phyloP scores from a whole-genome alignment of 1,140 invertebrate species.

The Araneus ventricosus region DNA sequence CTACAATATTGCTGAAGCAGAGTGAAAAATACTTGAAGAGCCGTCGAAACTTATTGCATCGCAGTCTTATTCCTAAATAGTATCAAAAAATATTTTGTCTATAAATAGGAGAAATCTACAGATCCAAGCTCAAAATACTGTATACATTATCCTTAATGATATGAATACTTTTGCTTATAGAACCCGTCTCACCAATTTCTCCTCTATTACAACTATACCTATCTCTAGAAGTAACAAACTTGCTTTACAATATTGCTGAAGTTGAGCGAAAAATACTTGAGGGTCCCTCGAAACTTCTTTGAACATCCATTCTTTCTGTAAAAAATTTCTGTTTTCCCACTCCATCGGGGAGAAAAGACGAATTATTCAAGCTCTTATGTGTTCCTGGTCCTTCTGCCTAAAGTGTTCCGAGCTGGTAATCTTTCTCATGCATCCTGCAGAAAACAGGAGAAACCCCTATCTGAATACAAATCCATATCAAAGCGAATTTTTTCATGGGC shows the following conservation, averaged over 20 bases:
- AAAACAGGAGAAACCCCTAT: constrained; percentile 57
- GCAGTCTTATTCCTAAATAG: no score
- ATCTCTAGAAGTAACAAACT: neutral
- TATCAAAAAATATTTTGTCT: neutral
- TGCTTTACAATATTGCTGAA: neutral
- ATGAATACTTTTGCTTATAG: neutral
- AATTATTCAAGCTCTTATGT: constrained; percentile 50
- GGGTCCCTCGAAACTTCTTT: neutral
- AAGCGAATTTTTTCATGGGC: constrained; percentile 50
- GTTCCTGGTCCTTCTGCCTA: constrained; percentile 36
- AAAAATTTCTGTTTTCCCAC: neutral
- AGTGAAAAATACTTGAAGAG: no score
- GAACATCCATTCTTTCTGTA: neutral
- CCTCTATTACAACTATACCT: neutral
- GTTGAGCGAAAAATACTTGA: neutral
- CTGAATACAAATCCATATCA: constrained; percentile 70
- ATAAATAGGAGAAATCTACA: neutral
- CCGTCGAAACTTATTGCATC: no score
- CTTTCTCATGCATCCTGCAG: constrained; percentile 40
- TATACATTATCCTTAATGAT: neutral
- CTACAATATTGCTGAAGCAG: no score
- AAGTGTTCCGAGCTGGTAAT: constrained; percentile 39
- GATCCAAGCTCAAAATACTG: neutral
- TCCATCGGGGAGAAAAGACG: constrained; percentile 6
- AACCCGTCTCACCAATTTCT: neutral